phyloP scores from a whole-genome alignment of 2,113 vertebrate species.

The Ceyx melanurus region DNA sequence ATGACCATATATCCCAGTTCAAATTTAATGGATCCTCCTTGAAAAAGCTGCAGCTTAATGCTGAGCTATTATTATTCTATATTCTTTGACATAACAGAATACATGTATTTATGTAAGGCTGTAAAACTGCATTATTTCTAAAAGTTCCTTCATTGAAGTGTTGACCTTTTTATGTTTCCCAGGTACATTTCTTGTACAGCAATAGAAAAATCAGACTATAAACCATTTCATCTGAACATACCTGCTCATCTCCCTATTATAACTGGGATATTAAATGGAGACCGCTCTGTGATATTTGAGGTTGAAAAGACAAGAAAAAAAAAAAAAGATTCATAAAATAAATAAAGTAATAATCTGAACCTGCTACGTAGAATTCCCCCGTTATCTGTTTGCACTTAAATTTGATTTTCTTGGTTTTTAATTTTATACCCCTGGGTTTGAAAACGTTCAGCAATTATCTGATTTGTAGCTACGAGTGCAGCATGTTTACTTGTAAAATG shows the following conservation, averaged over 20 bases:
- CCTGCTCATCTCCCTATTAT: conserved; percentile 21
- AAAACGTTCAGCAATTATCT: conserved; percentile 50
- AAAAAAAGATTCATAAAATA: background rate
- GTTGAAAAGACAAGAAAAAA: background rate
- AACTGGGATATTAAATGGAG: background rate
- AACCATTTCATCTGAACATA: background rate
- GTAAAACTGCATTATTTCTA: conserved; percentile 53
- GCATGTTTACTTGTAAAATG: conserved; percentile 38
- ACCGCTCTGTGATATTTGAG: background rate
- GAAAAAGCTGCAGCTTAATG: background rate
- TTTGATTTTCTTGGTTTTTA: conserved; percentile 49
- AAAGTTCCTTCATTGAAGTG: conserved; percentile 45
- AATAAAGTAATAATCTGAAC: background rate
- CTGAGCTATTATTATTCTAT: conserved; percentile 16
- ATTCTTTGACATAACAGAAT: conserved; percentile 32
- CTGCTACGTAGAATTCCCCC: background rate
- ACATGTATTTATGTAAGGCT: conserved; percentile 19
- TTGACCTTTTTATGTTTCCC: conserved; percentile 40
- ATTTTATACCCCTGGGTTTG: conserved; percentile 17
- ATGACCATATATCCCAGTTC: background rate
- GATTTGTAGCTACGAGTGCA: conserved; percentile 44
- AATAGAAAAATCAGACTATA: background rate
- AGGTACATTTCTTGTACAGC: background rate
- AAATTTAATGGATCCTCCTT: background rate
- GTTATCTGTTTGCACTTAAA: conserved; percentile 20